A percentile compares a stretch with the other conserved stretches of the same genome.
Conservation (phyloP, 2,113 vertebrate genomes). For the Osmerus mordax region DNA sequence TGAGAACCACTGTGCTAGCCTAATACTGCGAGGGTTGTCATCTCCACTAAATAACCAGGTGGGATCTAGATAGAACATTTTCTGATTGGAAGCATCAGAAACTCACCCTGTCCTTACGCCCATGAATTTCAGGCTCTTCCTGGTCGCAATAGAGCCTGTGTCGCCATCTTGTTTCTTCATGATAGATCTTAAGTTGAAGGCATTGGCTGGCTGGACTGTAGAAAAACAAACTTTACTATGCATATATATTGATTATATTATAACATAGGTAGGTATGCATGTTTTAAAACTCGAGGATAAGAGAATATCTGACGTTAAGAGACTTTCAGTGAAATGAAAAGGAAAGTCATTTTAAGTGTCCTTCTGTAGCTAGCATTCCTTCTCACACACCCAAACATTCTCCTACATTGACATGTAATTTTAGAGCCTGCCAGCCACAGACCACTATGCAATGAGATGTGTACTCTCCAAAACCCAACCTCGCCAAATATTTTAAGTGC, state of each 20-base stretch:
- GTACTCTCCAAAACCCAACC: constrained; percentile 60
- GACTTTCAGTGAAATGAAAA: neutral
- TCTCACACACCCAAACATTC: constrained; percentile 1
- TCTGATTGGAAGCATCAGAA: neutral
- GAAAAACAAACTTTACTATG: too few relatives aligned
- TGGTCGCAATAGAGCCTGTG: constrained; percentile 74
- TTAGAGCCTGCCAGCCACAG: constrained; percentile 60
- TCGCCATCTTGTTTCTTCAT: constrained; percentile 84
- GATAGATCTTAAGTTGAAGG: constrained; percentile 75
- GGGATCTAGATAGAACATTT: neutral
- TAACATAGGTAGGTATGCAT: too few relatives aligned
- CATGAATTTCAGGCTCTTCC: constrained; percentile 86
- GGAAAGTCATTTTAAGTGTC: neutral
- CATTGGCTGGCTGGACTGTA: constrained; percentile 70
- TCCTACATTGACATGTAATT: constrained; percentile 35
- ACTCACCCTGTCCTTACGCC: constrained; percentile 85
- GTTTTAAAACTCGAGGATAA: too few relatives aligned
- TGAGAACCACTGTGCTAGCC: too few relatives aligned
- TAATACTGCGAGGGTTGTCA: neutral
- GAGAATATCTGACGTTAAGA: too few relatives aligned
- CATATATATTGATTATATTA: neutral
- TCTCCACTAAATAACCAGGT: neutral
- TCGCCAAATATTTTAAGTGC: constrained; percentile 68
- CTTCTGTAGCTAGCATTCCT: neutral
- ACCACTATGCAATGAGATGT: constrained; percentile 50